A percentile compares a stretch with the other conserved stretches of the same genome.
These are phyloP conservation scores for Edolisoma coerulescens DNA, from an alignment of 2,113 vertebrate species.

Conservation along the genomic window DNA sequence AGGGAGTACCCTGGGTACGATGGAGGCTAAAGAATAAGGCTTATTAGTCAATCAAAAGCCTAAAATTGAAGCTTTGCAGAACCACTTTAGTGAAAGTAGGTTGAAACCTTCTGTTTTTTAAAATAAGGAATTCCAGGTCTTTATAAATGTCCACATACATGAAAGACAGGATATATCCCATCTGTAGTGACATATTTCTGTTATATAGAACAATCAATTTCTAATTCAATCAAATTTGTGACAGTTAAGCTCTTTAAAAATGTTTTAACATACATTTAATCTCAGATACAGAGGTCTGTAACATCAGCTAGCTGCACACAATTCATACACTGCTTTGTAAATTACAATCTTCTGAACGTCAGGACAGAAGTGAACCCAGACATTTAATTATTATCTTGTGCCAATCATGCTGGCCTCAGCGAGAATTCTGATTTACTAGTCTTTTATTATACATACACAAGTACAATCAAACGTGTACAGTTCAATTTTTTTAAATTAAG, in stretches of 20 bases:
- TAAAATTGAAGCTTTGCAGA: not conserved
- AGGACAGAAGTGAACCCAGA: not conserved
- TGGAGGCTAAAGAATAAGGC: not conserved
- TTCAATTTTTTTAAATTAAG: conserved; percentile 23
- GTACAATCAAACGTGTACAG: not conserved
- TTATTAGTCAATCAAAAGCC: not conserved
- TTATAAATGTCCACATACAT: not conserved
- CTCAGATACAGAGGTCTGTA: not conserved
- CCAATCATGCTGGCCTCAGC: conserved; percentile 9
- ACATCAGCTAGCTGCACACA: not conserved
- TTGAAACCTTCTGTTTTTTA: not conserved
- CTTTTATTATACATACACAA: not conserved
- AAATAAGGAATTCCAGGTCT: not conserved
- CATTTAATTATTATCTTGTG: conserved; percentile 25
- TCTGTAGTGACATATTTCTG: conserved; percentile 7
- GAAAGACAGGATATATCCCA: not conserved
- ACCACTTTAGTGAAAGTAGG: not conserved
- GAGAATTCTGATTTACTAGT: conserved; percentile 32
- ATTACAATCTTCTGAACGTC: not conserved
- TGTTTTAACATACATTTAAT: conserved; percentile 20
- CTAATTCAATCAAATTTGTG: conserved; percentile 26
- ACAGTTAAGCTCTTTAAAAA: conserved; percentile 9
- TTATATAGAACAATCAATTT: conserved; percentile 27
- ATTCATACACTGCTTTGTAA: conserved; percentile 13
- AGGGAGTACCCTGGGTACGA: not conserved